Evolutionary conservation across 1,140 invertebrate species (phyloP).

Genomic region (Brachionus rotundiformis): DNA sequence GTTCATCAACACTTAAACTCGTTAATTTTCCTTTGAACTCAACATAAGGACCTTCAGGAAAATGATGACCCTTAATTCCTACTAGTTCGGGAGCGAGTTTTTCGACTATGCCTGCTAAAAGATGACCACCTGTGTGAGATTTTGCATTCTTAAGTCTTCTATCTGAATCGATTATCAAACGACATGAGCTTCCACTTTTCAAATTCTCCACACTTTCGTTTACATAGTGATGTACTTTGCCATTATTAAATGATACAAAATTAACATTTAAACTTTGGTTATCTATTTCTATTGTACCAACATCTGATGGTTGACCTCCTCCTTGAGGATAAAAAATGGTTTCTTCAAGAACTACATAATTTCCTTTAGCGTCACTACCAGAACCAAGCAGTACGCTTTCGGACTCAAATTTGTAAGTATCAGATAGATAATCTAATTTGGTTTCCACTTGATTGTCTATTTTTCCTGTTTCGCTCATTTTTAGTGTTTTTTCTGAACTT

Average conservation of each 20-base stretch:
- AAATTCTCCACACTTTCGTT: background rate
- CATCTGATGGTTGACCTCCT: background rate
- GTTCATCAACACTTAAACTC: background rate
- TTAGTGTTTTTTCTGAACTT: background rate
- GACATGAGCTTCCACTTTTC: background rate
- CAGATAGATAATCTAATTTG: background rate
- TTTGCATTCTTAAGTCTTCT: background rate
- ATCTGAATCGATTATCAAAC: background rate
- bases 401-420: background rate
- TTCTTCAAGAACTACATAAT: background rate
- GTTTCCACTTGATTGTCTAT: background rate
- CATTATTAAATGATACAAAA: background rate
- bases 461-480: background rate
- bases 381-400: background rate
- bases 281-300: background rate
- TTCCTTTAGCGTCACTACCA: background rate
- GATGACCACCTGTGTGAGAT: conserved; percentile 1
- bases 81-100: background rate
- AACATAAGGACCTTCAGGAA: conserved; percentile 4
- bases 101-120: background rate
- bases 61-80: background rate
- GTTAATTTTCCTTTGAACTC: background rate
- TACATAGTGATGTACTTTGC: background rate
- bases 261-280: background rate
- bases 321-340: conserved; percentile 22